phyloP scores from a whole-genome alignment of 2,888 invertebrate species.

The Xiphydria camelus region DNA sequence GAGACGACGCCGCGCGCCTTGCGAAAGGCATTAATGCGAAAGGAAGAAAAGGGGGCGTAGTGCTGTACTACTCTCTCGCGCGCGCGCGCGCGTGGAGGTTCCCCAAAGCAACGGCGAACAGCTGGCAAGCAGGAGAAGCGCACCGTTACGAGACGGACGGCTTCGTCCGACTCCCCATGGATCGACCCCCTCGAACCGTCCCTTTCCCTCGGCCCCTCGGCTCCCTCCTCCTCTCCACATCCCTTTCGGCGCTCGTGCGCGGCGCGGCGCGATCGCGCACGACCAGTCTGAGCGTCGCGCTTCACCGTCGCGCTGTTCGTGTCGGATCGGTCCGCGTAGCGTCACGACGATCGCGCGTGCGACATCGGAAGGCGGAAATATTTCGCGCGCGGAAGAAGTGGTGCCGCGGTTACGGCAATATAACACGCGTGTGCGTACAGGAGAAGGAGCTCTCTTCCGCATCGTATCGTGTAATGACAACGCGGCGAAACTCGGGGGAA shows the following conservation, averaged over 20 bases:
- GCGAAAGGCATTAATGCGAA: too few species aligned
- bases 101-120: too few species aligned
- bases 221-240: neutral
- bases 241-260: constrained; percentile 16
- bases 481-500: too few species aligned
- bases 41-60: too few species aligned
- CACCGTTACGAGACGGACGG: constrained; percentile 33
- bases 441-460: too few species aligned
- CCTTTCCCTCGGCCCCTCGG: constrained; percentile 21
- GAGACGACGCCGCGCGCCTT: too few species aligned
- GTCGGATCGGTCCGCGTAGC: constrained; percentile 1
- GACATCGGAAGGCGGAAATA: constrained; percentile 20
- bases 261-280: neutral
- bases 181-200: constrained; percentile 31
- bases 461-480: too few species aligned
- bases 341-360: constrained; percentile 17
- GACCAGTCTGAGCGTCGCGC: constrained; percentile 11
- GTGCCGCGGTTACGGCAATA: too few species aligned
- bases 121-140: constrained; percentile 35
- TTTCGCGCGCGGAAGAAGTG: too few species aligned
- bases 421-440: too few species aligned
- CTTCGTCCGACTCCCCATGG: constrained; percentile 27
- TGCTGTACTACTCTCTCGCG: too few species aligned
- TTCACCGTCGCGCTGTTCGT: constrained; percentile 30
- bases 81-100: too few species aligned